Base-by-base conservation (phyloP, 2,888 invertebrate species). In the Fabriciana adippe region DNA sequence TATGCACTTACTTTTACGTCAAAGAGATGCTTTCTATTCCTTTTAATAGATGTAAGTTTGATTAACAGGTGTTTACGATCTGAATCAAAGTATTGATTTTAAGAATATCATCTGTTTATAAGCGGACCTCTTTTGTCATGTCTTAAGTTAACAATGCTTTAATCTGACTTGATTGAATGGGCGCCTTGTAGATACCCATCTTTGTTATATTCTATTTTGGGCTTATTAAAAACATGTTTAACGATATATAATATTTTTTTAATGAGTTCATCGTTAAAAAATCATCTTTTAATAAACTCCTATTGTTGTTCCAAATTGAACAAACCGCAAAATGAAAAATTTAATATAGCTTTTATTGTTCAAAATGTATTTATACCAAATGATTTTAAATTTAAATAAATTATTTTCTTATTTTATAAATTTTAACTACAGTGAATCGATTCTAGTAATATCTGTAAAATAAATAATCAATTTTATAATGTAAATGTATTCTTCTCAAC, bases 121-220 rank as follows among this genome's bases (percentile, higher is more conserved):
- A 55, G 54, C 54, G 59, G 21, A 21, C 57, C 45, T 53, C 35
- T 62, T 62, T 63, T 64, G 61, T 64, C 21, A 61, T 70, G 56
- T 67, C 64, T 61, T 54, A 61, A 61, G 53, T 26, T 64, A 67
- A 70, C 64, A 64, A 64, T 62, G 48, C 55, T 47, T 35, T 57
- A 35, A 47, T n/a, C 55, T 47, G 51, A 64, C 55, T 65, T 54
- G 64, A 65, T 62, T 45, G 41, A 66, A 63, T 61, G 48, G 13
- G 26, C 13, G n/a, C 31, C 55, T 47, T 35, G 31, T 31, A 53
- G 53, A 13, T 26, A 51, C 14, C 18, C 26, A 26, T 53, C 35
- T 41, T 41, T 41, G 11, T 41, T 41, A 41, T 41, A 41, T 35
- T 55, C 55, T 35, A 1, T 21, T 21, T 53, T 14, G 21, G 21